Evolutionary conservation across 2,888 invertebrate species (phyloP), one percentile per base, ranked within the genome.

Genomic region (Oasisia sp.): DNA sequence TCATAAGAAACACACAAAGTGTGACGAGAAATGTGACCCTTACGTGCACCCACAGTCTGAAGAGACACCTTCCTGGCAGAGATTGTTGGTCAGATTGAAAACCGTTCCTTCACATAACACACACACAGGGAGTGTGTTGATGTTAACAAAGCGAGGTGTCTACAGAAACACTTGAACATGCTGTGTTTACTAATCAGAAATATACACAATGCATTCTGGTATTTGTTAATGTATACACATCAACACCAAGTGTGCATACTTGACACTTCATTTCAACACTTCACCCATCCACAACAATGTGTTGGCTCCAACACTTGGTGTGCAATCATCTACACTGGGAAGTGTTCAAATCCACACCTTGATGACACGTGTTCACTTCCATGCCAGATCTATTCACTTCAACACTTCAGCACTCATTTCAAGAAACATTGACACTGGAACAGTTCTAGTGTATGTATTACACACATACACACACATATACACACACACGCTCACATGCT

Each of bases 361-460:
- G 56, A 56, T 56, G 56, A 2, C 74, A 74, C 9, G 12, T 50
- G 9, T 50, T 14, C 14, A 12, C n/a, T 74, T 74, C n/a, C 14
- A 19, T 27, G 27, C 74, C 74, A 74, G n/a, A 74, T 74, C 27
- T 74, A 74, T 74, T 74, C 74, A 74, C 74, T 74, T 74, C n/a
- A 27, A 27, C 74, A 74, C 14, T 56, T 11, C 74, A 74, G 19
- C 14, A 74, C 27, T 74, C 74, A 74, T 27, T 50, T 50, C 50
- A 50, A 74, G 19, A 27, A 19, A 27, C 74, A 74, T 56, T 19
- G 19, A 56, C 74, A 74, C 27, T 19, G 19, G 19, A 56, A 56
- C 93, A 93, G 5, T 94, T 14, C 56, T 4, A 38, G 38, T 38
- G 38, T 38, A 38, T 38, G 38, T 38, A 38, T 38, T 38, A 38